Conservation (phyloP, 2,888 invertebrate species). For the Lepeophtheirus nordmannii region DNA sequence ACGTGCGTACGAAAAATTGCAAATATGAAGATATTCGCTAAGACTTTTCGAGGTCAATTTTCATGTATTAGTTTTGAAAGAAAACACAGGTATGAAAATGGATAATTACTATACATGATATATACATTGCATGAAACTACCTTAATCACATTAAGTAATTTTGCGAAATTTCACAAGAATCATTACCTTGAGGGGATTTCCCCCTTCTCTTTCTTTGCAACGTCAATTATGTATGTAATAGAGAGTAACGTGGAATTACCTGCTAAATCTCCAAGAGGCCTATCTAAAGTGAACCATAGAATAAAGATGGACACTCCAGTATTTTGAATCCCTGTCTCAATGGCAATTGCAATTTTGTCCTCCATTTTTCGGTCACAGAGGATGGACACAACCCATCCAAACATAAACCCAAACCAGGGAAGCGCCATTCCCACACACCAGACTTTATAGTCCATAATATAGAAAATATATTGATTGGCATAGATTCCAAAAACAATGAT, state of each 20-base stretch:
- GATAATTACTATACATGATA: no score
- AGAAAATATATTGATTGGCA: slow-evolving; percentile 75
- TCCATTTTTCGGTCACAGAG: slow-evolving; percentile 31
- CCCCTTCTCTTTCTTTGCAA: no score
- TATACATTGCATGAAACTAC: no score
- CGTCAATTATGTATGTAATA: no score
- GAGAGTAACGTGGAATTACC: slow-evolving; percentile 37
- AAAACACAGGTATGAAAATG: no score
- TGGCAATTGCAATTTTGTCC: slow-evolving; percentile 69
- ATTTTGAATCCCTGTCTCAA: slow-evolving; percentile 86
- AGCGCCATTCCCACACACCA: slow-evolving; percentile 58
- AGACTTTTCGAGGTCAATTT: slow-evolving; percentile 1
- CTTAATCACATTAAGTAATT: no score
- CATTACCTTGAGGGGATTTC: no score
- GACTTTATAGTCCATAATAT: slow-evolving; percentile 72
- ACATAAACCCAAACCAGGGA: slow-evolving; percentile 62
- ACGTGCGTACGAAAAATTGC: no score
- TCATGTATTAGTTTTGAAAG: no score
- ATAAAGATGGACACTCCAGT: slow-evolving; percentile 61
- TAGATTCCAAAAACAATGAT: slow-evolving; percentile 71
- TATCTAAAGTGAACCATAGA: slow-evolving; percentile 57
- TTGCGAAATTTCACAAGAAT: no score
- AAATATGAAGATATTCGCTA: no score
- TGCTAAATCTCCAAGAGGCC: slow-evolving; percentile 73
- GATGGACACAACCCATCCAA: slow-evolving; percentile 47